These are phyloP conservation scores for Danio jaintianensis DNA, from an alignment of 2,797 vertebrate species.

Conservation along the genomic window DNA sequence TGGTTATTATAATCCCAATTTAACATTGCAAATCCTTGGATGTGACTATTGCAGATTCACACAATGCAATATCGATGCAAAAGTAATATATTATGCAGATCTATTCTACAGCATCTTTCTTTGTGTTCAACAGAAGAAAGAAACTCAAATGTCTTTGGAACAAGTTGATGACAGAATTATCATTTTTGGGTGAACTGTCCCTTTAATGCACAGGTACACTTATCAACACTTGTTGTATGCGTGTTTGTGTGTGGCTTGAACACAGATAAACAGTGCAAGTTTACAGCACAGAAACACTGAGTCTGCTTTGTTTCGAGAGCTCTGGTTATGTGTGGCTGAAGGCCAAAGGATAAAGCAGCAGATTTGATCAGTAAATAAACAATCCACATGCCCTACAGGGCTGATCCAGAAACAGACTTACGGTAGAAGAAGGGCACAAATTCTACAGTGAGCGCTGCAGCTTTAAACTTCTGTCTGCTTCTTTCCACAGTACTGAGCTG, in stretches of 20 bases:
- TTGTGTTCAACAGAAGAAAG: no score
- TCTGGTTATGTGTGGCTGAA: conserved; percentile 48
- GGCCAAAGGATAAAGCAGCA: conserved; percentile 62
- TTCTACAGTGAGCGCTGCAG: conserved; percentile 94
- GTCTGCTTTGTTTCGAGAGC: conserved; percentile 65
- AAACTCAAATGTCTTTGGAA: no score
- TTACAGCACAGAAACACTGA: conserved; percentile 15
- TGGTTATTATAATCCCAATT: no score
- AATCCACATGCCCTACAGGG: background rate
- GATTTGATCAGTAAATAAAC: conserved; percentile 62
- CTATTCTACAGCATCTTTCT: no score
- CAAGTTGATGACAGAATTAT: no score
- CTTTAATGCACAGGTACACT: conserved; percentile 10
- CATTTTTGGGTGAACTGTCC: no score
- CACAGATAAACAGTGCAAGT: conserved; percentile 23
- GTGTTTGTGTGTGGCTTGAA: background rate
- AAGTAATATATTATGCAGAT: no score
- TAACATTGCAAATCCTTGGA: no score
- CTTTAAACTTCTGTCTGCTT: conserved; percentile 96
- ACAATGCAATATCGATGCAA: no score
- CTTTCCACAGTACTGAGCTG: conserved; percentile 88
- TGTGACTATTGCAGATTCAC: no score
- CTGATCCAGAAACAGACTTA: conserved; percentile 72
- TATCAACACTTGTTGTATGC: background rate
- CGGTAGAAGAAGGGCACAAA: conserved; percentile 99